Conservation (phyloP, 2,888 invertebrate genomes). For the Ophion ventricosus region DNA sequence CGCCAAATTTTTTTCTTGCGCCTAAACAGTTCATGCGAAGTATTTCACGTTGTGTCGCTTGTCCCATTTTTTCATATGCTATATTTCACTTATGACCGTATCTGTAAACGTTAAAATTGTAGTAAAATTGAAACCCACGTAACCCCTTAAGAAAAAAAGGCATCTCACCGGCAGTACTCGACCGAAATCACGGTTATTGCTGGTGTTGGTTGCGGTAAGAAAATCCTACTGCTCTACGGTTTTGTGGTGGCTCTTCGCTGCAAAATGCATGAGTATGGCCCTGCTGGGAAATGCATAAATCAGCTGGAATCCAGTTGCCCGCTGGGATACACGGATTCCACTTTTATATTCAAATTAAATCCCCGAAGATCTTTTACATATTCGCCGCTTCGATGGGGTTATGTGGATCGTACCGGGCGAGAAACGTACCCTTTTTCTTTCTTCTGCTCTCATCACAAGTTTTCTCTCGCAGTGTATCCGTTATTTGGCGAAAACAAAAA, state of each 20-base stretch:
- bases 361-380: slow-evolving; percentile 65
- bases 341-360: slow-evolving; percentile 66
- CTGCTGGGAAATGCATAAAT: slow-evolving; percentile 64
- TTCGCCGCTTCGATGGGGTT: slow-evolving; percentile 60
- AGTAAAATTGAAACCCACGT: no score
- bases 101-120: slow-evolving; percentile 23
- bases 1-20: no score
- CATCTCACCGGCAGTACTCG: slow-evolving; percentile 43
- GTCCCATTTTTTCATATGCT: no score
- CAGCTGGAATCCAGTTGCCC: slow-evolving; percentile 60
- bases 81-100: background rate
- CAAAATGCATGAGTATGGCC: slow-evolving; percentile 61
- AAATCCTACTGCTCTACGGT: slow-evolving; percentile 26
- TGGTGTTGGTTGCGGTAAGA: slow-evolving; percentile 22
- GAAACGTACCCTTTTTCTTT: slow-evolving; percentile 18
- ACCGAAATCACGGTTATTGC: slow-evolving; percentile 52
- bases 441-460: slow-evolving; percentile 1
- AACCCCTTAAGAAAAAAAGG: slow-evolving; percentile 45
- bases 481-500: slow-evolving; percentile 34
- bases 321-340: slow-evolving; percentile 63
- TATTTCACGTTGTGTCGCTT: no score
- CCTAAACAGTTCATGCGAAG: no score
- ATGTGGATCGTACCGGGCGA: slow-evolving; percentile 44
- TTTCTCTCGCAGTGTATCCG: slow-evolving; percentile 56
- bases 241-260: slow-evolving; percentile 53